Percentiles rank a stretch among this genome's conserved stretches.
phyloP scores from a whole-genome alignment of 2,113 vertebrate species.

The Burhinus bistriatus region DNA sequence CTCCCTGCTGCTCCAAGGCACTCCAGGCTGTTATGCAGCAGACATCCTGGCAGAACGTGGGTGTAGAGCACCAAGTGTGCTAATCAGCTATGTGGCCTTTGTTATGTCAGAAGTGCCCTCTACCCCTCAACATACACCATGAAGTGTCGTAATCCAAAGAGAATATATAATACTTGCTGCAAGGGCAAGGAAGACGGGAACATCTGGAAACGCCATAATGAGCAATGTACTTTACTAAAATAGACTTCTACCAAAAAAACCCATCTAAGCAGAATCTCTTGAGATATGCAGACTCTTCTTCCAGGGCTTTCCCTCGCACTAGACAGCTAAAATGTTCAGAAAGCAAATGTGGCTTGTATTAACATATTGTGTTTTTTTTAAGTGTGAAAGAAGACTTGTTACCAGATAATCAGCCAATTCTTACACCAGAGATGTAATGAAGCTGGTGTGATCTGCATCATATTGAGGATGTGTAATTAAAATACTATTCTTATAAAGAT shows the following conservation, averaged over 20 bases:
- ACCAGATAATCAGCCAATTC: neutral
- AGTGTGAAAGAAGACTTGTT: neutral
- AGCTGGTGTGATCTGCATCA: neutral
- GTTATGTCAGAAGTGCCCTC: neutral
- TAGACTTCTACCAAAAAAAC: neutral
- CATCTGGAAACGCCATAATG: neutral
- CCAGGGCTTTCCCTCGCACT: neutral
- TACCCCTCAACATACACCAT: neutral
- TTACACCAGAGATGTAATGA: neutral
- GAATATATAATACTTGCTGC: neutral
- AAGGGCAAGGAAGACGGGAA: neutral
- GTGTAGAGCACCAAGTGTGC: neutral
- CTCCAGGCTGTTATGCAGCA: slow-evolving; percentile 5
- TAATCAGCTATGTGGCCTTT: neutral
- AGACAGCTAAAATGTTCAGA: neutral
- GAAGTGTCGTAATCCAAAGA: neutral
- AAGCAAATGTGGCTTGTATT: neutral
- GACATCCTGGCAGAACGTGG: neutral
- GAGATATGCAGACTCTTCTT: neutral
- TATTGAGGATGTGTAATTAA: neutral
- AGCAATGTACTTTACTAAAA: neutral
- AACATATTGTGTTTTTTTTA: neutral
- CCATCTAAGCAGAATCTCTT: neutral
- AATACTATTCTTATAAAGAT: neutral
- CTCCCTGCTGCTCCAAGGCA: neutral